phyloP scores from a whole-genome alignment of 1,140 invertebrate species.

The Drosophila busckii region DNA sequence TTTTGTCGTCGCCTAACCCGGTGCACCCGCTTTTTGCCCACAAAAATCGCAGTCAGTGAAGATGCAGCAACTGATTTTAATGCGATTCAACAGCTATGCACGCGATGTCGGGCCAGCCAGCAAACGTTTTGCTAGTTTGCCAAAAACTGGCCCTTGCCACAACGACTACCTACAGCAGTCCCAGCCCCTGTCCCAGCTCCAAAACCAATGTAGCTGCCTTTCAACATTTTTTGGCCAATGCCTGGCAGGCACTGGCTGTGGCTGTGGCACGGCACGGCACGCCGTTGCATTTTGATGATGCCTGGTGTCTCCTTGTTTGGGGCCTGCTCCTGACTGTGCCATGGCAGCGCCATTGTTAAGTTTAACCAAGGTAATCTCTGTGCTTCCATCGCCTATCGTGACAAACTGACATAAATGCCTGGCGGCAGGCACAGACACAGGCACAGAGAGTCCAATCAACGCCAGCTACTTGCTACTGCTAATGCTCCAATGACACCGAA shows the following conservation, averaged over 20 bases:
- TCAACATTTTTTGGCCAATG: slow-evolving; percentile 38
- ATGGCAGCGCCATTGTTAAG: slow-evolving; percentile 69
- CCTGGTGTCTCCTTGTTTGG: background rate
- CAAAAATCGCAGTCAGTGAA: slow-evolving; percentile 72
- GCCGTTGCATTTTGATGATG: slow-evolving; percentile 72
- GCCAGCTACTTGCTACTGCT: slow-evolving; percentile 64
- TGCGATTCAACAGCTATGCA: slow-evolving; percentile 75
- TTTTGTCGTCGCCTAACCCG: background rate
- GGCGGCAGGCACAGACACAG: slow-evolving; percentile 48
- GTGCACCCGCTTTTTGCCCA: slow-evolving; percentile 18
- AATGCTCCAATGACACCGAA: slow-evolving; percentile 15
- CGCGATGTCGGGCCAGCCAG: slow-evolving; percentile 46
- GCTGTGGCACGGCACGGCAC: slow-evolving; percentile 28
- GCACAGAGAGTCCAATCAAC: slow-evolving; percentile 69
- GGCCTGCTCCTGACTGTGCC: slow-evolving; percentile 22
- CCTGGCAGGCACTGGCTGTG: slow-evolving; percentile 43
- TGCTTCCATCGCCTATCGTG: slow-evolving; percentile 75
- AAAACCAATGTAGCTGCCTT: no score
- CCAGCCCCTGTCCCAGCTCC: no score
- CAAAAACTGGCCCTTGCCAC: slow-evolving; percentile 21
- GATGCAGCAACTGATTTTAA: slow-evolving; percentile 76
- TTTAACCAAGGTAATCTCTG: slow-evolving; percentile 77
- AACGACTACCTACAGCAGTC: background rate
- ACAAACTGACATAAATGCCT: slow-evolving; percentile 76
- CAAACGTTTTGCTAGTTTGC: slow-evolving; percentile 69